These are phyloP conservation scores for Pipistrellus pygmaeus DNA, from an alignment of 2,797 vertebrate species.

Conservation along the genomic window DNA sequence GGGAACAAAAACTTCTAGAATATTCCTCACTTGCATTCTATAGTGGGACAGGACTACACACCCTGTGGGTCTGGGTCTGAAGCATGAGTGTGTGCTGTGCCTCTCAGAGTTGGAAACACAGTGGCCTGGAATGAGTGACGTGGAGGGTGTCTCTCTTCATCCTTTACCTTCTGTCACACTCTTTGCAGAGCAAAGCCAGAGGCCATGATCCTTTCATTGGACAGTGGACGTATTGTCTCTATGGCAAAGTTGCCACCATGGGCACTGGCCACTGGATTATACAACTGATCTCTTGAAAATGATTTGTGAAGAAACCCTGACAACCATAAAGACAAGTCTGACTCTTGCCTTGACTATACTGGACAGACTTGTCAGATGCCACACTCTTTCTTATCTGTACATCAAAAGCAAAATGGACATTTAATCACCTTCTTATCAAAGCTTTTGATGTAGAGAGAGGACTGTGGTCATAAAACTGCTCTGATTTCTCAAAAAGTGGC, in stretches of 20 bases:
- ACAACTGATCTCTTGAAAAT: background rate
- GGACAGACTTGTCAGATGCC: conserved; percentile 11
- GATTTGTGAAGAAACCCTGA: conserved; percentile 55
- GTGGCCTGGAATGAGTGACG: background rate
- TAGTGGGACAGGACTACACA: conserved; percentile 68
- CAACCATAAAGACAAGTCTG: conserved; percentile 54
- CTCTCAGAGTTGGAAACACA: background rate
- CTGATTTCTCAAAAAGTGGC: conserved; percentile 47
- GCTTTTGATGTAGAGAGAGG: conserved; percentile 69
- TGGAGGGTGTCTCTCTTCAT: background rate
- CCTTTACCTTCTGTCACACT: background rate
- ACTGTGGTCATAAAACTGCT: conserved; percentile 75
- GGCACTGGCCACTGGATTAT: conserved; percentile 38
- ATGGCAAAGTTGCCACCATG: background rate
- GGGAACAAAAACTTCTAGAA: conserved; percentile 2
- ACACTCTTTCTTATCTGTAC: conserved; percentile 36
- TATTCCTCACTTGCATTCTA: background rate
- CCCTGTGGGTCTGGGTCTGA: conserved; percentile 73
- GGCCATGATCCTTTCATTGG: conserved; percentile 44
- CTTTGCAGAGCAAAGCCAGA: conserved; percentile 68
- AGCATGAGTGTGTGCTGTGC: conserved; percentile 75
- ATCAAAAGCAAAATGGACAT: conserved; percentile 67
- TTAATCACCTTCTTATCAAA: conserved; percentile 75
- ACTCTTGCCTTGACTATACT: conserved; percentile 10
- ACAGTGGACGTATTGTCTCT: background rate